Percentiles rank a stretch among this genome's conserved stretches.
Evolutionary conservation across 2,797 vertebrate genomes (phyloP).

Genomic region (Tapera naevia): DNA sequence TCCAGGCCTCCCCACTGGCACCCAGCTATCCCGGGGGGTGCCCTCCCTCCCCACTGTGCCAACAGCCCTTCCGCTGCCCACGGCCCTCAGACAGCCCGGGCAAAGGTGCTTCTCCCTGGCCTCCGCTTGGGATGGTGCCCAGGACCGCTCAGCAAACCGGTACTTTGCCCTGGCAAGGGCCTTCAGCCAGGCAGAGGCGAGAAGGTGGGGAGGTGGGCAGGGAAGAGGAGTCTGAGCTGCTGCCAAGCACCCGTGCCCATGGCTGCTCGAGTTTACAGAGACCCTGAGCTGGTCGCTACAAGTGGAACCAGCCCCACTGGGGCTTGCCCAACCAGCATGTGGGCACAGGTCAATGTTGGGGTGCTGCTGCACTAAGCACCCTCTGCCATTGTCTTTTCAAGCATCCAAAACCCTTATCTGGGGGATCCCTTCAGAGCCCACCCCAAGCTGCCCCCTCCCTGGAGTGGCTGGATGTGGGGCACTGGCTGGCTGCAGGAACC

Average conservation of each 20-base stretch:
- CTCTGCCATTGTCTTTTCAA: neutral
- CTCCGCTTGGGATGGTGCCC: neutral
- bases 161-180: constrained; percentile 46
- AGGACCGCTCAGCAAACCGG: neutral
- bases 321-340: accelerated
- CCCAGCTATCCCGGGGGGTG: neutral
- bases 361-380: accelerated
- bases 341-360: accelerated
- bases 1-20: neutral
- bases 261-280: neutral
- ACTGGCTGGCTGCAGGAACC: accelerated
- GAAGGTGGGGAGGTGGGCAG: neutral
- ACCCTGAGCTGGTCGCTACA: neutral
- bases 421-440: neutral
- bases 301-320: accelerated
- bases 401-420: neutral
- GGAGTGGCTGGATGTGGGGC: neutral
- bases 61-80: neutral
- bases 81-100: neutral
- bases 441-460: neutral
- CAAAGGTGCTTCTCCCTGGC: constrained; percentile 28
- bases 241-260: neutral
- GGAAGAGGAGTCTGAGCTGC: neutral
- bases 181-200: neutral
- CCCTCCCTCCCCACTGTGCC: neutral